Evolutionary conservation across 2,113 vertebrate species (phyloP), one percentile per base, ranked within the genome.

Genomic region (Castor canadensis): DNA sequence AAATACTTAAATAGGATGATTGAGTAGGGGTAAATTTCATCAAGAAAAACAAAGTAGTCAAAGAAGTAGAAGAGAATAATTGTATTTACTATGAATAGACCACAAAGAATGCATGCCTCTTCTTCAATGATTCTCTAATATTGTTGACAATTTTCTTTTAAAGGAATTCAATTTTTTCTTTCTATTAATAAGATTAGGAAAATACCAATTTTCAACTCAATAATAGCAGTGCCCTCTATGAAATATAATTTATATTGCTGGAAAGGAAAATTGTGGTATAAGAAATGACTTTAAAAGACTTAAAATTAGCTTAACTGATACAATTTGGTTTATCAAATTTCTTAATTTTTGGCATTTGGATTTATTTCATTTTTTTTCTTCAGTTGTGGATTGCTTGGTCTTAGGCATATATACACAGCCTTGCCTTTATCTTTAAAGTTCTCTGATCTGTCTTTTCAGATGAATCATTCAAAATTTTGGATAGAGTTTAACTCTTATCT

Each of bases 281-380:
- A 67, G 67, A 69, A 87, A 93, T n/a, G n/a, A n/a, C n/a, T n/a
- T n/a, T n/a, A n/a, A n/a, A n/a, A n/a, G n/a, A 2, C 73, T 93
- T 71, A 84, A 81, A 95, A 87, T 30, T 89, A 77, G 9, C 73
- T 88, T 85, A 45, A 80, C 40, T 54, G 26, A 64, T 89, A 64
- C 8, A 62, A 86, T 96, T 75, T 76, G 3, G 0, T 73, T 72
- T 69, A 19, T 77, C 52, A 45, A 10, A 56, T 56, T 69, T 93
- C 13, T 92, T 12, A 76, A 3, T 52, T 89, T 82, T 38, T 47
- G 17, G 66, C 11, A 20, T 82, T 77, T 91, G 5, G 6, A 66
- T 80, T 87, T 5, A 0, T 75, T 90, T 40, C 3, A 6, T 47
- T 13, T n/a, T 32, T 40, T 1, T 43, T 76, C 79, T 93, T 56